These are phyloP conservation scores for Drosophila nr. perissopoda DNA, from an alignment of 2,888 invertebrate species.

Conservation along the genomic window DNA sequence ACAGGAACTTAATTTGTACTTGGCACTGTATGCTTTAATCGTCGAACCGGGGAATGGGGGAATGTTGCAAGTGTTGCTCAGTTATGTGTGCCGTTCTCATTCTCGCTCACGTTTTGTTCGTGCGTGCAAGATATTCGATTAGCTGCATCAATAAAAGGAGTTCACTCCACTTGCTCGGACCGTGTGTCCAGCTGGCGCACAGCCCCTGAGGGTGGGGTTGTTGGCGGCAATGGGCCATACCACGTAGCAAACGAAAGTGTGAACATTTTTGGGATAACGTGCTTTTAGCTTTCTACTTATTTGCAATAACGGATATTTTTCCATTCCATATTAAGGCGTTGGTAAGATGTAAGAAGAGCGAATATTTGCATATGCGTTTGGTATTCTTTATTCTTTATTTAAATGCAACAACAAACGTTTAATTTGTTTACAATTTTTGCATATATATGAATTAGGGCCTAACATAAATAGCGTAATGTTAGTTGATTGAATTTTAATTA, in stretches of 20 bases:
- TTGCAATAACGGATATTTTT: neutral
- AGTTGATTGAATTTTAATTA: neutral
- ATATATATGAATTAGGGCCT: neutral
- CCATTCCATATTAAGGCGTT: neutral
- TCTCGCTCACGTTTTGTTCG: constrained; percentile 50
- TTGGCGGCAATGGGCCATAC: neutral
- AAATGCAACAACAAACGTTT: neutral
- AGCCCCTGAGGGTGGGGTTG: neutral
- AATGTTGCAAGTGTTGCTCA: constrained; percentile 18
- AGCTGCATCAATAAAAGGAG: constrained; percentile 47
- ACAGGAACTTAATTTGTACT: constrained; percentile 79
- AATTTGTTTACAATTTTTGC: neutral
- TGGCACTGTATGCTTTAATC: constrained; percentile 22
- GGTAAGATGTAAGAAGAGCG: neutral
- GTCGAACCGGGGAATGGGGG: neutral
- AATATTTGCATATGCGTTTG: neutral
- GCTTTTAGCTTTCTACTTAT: neutral
- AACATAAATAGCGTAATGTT: neutral
- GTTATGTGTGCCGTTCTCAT: constrained; percentile 21
- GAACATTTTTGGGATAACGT: constrained; percentile 23
- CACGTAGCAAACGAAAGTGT: constrained; percentile 68
- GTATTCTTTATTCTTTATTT: neutral
- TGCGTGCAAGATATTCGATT: constrained; percentile 74
- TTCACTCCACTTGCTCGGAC: constrained; percentile 10
- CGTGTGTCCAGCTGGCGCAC: constrained; percentile 27